A percentile compares a stretch with the other conserved stretches of the same genome.
phyloP scores from a whole-genome alignment of 2,888 invertebrate genomes.

The Sycophila texana region DNA sequence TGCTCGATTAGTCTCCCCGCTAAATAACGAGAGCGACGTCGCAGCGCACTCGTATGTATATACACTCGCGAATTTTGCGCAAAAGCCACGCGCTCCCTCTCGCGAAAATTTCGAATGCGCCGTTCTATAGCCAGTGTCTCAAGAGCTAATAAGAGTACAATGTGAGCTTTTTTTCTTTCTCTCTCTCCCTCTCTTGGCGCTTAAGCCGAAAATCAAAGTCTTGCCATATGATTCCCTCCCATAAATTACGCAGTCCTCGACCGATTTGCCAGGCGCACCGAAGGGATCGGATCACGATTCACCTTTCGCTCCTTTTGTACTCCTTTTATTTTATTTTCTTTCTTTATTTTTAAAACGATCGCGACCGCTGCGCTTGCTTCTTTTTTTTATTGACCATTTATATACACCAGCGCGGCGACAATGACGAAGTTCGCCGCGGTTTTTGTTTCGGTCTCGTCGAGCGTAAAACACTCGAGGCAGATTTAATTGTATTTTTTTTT shows the following conservation, averaged over 20 bases:
- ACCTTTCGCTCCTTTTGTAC: constrained; percentile 42
- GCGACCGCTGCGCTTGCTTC: not conserved
- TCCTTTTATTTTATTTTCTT: constrained; percentile 35
- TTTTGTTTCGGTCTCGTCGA: constrained; percentile 42
- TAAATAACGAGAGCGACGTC: constrained; percentile 19
- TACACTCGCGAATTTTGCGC: not conserved
- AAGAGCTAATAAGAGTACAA: constrained; percentile 55
- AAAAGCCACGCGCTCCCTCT: not conserved
- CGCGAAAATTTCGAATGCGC: not conserved
- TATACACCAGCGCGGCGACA: constrained; percentile 20
- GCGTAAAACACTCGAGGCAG: constrained; percentile 17
- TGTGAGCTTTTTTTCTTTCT: constrained; percentile 9
- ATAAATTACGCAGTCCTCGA: constrained; percentile 52
- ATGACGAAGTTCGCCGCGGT: constrained; percentile 38
- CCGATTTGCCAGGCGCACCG: constrained; percentile 4
- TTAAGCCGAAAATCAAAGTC: constrained; percentile 54
- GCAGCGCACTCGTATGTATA: not conserved
- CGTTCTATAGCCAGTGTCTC: constrained; percentile 41
- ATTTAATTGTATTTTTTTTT: no score
- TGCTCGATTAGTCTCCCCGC: not conserved
- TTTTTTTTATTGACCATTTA: constrained; percentile 12
- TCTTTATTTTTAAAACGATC: constrained; percentile 19
- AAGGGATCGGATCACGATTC: constrained; percentile 15
- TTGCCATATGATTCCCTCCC: constrained; percentile 40
- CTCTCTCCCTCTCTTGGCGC: constrained; percentile 17